Conservation (phyloP, 2,888 invertebrate species). For the Dascillus cervinus region DNA sequence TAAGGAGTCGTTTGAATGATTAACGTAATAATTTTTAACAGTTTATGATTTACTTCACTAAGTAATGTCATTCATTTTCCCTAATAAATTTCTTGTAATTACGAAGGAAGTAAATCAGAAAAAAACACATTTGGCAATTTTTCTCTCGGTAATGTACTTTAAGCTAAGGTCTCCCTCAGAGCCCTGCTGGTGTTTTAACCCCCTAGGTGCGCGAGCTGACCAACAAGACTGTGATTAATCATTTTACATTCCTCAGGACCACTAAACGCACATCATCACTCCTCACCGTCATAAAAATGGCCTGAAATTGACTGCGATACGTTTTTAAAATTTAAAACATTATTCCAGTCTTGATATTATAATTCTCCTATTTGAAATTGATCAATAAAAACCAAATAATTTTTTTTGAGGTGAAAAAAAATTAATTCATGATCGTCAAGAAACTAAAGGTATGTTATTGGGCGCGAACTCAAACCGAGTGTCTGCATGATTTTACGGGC, state of each 20-base stretch:
- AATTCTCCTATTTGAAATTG: too few relatives aligned
- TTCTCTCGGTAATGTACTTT: constrained; percentile 16
- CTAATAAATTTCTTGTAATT: constrained; percentile 11
- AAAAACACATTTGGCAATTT: constrained; percentile 24
- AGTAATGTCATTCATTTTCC: too few relatives aligned
- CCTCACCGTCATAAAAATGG: constrained; percentile 14
- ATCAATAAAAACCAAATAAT: too few relatives aligned
- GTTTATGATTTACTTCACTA: too few relatives aligned
- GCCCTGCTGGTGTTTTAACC: constrained; percentile 18
- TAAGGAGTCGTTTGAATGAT: too few relatives aligned
- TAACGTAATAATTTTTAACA: too few relatives aligned
- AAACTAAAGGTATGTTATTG: constrained; percentile 15
- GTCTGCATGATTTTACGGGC: constrained; percentile 11
- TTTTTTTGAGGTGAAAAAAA: too few relatives aligned
- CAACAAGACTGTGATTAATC: constrained; percentile 37
- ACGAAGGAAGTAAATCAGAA: constrained; percentile 15
- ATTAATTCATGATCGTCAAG: too few relatives aligned
- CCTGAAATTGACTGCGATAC: constrained; percentile 1
- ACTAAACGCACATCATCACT: constrained; percentile 31
- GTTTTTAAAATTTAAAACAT: neutral
- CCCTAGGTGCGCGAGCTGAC: constrained; percentile 27
- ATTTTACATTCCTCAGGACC: constrained; percentile 30
- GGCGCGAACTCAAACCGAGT: constrained; percentile 21
- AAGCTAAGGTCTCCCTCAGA: constrained; percentile 16
- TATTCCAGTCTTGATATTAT: neutral